These are phyloP conservation scores for Odontomachus brunneus DNA, from an alignment of 1,140 invertebrate species.

Conservation along the genomic window DNA sequence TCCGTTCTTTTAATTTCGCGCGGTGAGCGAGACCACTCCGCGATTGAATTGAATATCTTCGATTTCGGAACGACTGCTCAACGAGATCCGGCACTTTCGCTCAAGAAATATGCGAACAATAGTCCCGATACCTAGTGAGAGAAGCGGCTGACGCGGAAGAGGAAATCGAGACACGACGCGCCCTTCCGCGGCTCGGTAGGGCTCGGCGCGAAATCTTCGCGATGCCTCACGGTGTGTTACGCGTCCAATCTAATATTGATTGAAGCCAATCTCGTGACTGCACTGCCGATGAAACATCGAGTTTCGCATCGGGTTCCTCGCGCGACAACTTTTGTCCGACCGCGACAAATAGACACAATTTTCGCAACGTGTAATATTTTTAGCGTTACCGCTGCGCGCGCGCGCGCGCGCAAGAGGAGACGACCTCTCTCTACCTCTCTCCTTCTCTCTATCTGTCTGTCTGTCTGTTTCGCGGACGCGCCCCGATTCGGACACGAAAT, in stretches of 20 bases:
- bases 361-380: too few species aligned
- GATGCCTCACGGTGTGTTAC: neutral
- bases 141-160: too few species aligned
- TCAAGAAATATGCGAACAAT: too few species aligned
- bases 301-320: neutral
- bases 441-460: neutral
- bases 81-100: too few species aligned
- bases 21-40: neutral
- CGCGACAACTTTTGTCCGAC: neutral
- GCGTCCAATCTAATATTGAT: neutral
- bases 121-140: too few species aligned
- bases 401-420: too few species aligned
- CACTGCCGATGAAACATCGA: neutral
- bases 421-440: too few species aligned
- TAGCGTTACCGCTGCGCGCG: too few species aligned
- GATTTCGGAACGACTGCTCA: neutral
- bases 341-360: too few species aligned
- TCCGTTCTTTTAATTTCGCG: neutral
- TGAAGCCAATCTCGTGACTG: neutral
- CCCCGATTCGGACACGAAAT: conserved; percentile 27
- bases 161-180: too few species aligned
- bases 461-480: neutral
- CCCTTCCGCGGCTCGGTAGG: too few species aligned
- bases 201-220: neutral
- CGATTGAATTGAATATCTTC: conserved; percentile 9